Evolutionary conservation across 1,140 invertebrate genomes (phyloP).

Genomic region (Sweltsa coloradensis): DNA sequence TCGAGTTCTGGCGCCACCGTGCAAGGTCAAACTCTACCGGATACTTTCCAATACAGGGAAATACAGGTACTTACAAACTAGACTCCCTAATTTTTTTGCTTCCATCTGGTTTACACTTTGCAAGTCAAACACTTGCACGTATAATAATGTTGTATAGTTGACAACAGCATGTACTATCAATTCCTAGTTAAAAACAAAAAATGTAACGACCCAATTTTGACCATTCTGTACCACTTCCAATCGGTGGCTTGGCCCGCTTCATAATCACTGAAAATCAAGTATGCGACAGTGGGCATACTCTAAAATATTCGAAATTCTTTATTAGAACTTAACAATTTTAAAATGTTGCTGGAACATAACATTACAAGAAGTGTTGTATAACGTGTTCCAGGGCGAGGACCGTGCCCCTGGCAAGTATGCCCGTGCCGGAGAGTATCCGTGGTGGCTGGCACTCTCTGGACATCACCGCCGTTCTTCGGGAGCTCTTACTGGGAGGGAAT

Average conservation of each 20-base stretch:
- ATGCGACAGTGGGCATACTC: background rate
- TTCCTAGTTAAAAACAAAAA: no score
- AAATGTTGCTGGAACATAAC: background rate
- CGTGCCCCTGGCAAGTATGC: conserved; percentile 27
- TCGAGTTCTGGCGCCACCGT: conserved; percentile 15
- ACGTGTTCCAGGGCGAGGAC: conserved; percentile 23
- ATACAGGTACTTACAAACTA: no score
- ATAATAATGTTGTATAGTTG: no score
- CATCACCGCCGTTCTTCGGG: conserved; percentile 21
- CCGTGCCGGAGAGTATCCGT: conserved; percentile 23
- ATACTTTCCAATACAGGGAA: no score
- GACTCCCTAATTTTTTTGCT: no score
- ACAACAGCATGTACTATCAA: no score
- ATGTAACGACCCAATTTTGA: no score
- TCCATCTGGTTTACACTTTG: no score
- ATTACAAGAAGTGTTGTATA: conserved; percentile 24
- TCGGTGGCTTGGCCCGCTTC: no score
- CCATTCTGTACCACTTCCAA: no score
- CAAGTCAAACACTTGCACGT: no score
- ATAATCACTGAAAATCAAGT: conserved; percentile 8
- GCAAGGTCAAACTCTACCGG: conserved; percentile 1
- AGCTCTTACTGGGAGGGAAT: conserved; percentile 16
- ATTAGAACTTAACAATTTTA: conserved; percentile 1
- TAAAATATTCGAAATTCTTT: conserved; percentile 4
- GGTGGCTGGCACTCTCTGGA: conserved; percentile 23